Evolutionary conservation across 2,797 vertebrate genomes (phyloP).

Genomic region (Cheirogaleus major): DNA sequence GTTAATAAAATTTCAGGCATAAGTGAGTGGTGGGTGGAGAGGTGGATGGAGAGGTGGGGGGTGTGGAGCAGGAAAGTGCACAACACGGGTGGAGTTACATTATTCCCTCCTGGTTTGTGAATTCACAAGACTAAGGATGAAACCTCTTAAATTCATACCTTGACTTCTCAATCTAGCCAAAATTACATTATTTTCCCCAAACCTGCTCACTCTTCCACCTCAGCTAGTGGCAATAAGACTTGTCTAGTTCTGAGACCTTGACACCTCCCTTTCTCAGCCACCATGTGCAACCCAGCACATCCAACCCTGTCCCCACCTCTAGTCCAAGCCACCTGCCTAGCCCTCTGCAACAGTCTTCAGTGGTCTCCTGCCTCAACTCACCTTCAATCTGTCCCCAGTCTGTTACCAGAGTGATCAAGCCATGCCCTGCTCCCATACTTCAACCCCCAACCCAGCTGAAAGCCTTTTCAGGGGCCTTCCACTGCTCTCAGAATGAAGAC

Average conservation of each 20-base stretch:
- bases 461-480: neutral
- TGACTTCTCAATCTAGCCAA: neutral
- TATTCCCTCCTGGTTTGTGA: neutral
- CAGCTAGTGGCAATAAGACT: neutral
- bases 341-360: neutral
- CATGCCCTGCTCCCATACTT: neutral
- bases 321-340: neutral
- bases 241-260: neutral
- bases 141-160: neutral
- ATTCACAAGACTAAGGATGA: neutral
- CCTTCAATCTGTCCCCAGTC: neutral
- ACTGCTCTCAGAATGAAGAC: neutral
- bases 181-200: neutral
- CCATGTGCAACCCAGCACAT: neutral
- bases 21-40: neutral
- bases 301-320: neutral
- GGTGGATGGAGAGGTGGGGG: neutral
- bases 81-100: neutral
- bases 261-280: neutral
- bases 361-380: neutral
- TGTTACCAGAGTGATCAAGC: neutral
- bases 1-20: constrained; percentile 11
- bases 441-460: neutral
- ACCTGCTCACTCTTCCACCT: neutral
- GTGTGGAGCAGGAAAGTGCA: neutral